Conservation (phyloP, 1,140 invertebrate genomes). For the Liolophura sinensis region DNA sequence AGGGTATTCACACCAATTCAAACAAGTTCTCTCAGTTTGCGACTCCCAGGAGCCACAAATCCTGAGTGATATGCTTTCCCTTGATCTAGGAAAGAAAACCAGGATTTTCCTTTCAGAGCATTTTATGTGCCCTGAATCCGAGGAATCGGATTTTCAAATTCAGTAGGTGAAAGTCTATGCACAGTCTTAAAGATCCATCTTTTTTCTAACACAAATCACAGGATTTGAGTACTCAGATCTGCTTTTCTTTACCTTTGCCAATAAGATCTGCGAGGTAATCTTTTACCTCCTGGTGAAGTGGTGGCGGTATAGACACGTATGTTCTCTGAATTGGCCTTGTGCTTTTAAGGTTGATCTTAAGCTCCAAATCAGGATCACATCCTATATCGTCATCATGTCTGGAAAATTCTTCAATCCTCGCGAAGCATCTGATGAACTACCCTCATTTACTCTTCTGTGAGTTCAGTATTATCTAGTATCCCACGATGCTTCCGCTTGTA, state of each 20-base stretch:
- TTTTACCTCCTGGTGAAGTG: constrained; percentile 20
- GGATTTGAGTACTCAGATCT: constrained; percentile 9
- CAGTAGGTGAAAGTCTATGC: constrained; percentile 19
- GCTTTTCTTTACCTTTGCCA: constrained; percentile 8
- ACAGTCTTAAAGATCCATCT: constrained; percentile 15
- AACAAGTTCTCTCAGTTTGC: constrained; percentile 19
- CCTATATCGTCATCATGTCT: constrained; percentile 18
- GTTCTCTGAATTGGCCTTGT: constrained; percentile 10
- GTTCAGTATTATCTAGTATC: not conserved
- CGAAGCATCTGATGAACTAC: constrained; percentile 8
- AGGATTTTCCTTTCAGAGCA: constrained; percentile 11
- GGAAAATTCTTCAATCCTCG: constrained; percentile 14
- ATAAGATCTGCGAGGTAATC: constrained; percentile 17
- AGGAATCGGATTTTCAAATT: constrained; percentile 19
- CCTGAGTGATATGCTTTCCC: constrained; percentile 21
- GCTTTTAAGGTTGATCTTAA: constrained; percentile 16
- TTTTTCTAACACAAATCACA: constrained; percentile 25
- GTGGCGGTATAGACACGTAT: constrained; percentile 13
- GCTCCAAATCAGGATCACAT: constrained; percentile 12
- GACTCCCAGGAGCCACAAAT: constrained; percentile 11
- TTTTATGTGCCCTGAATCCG: constrained; percentile 19
- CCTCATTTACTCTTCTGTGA: constrained; percentile 4
- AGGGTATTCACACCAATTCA: constrained; percentile 23
- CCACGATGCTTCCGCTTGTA: no score
- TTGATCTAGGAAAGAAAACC: constrained; percentile 21